A percentile compares a stretch with the other conserved stretches of the same genome.
phyloP scores from a whole-genome alignment of 2,797 vertebrate species.

The Rhinogobio ventralis region DNA sequence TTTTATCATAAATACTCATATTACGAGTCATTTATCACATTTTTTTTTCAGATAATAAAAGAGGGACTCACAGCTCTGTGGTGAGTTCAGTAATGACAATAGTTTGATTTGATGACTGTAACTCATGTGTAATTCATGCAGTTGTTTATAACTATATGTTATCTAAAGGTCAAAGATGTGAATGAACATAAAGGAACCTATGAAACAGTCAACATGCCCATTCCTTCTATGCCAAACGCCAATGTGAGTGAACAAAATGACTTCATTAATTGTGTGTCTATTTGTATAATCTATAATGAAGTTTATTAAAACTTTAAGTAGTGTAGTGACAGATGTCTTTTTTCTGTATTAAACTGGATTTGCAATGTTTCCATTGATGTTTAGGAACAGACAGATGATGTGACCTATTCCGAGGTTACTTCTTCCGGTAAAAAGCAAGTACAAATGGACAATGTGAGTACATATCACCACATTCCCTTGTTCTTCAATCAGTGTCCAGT shows the following conservation, averaged over 20 bases:
- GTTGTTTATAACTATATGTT: background rate
- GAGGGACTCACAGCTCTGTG: background rate
- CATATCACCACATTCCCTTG: no score
- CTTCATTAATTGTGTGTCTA: background rate
- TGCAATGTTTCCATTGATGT: background rate
- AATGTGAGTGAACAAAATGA: slow-evolving; percentile 16
- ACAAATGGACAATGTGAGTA: background rate
- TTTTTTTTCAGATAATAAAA: background rate
- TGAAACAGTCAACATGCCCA: slow-evolving; percentile 15
- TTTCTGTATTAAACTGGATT: background rate
- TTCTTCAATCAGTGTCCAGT: background rate
- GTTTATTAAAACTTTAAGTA: background rate
- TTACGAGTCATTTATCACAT: background rate
- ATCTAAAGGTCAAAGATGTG: background rate
- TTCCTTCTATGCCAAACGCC: background rate
- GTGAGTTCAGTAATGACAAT: background rate
- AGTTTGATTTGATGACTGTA: background rate
- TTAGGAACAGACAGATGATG: slow-evolving; percentile 19
- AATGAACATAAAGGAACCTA: background rate
- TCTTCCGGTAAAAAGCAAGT: background rate
- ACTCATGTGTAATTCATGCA: background rate
- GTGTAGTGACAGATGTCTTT: background rate
- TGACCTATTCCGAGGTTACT: slow-evolving; percentile 34
- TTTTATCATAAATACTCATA: background rate
- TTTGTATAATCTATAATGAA: background rate